A percentile compares a stretch with the other conserved stretches of the same genome.
These are phyloP conservation scores for Laterallus jamaicensis DNA, from an alignment of 2,113 vertebrate species.

Conservation along the genomic window DNA sequence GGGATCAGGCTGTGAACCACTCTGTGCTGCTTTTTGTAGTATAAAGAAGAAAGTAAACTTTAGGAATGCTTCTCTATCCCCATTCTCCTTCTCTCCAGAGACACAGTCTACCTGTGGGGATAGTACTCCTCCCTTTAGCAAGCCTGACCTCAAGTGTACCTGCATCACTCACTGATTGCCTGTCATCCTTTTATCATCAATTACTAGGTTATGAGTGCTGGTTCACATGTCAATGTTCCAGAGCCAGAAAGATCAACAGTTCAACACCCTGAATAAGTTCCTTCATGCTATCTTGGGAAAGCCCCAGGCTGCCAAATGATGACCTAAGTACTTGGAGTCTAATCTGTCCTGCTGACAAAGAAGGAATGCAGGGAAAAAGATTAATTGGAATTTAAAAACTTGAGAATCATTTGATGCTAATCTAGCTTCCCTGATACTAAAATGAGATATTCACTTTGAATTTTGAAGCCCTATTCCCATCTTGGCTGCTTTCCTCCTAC, in stretches of 20 bases:
- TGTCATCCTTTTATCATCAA: accelerated
- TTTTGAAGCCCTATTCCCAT: not conserved
- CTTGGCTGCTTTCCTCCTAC: not conserved
- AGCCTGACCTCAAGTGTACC: not conserved
- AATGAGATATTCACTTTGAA: not conserved
- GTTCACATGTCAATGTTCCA: not conserved
- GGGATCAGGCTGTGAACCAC: not conserved
- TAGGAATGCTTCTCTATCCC: not conserved
- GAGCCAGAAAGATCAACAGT: not conserved
- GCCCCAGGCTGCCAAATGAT: not conserved
- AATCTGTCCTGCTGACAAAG: not conserved
- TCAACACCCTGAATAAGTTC: accelerated
- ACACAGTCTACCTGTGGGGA: not conserved
- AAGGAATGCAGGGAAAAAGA: not conserved
- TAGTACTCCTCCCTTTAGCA: not conserved
- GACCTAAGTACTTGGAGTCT: not conserved
- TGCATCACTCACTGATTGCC: not conserved
- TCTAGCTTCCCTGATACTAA: not conserved
- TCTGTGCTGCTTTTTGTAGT: not conserved
- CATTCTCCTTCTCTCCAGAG: not conserved
- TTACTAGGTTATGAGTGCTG: accelerated
- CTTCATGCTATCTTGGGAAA: not conserved
- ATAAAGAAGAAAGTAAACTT: not conserved
- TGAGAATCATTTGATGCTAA: not conserved
- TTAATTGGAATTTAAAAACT: not conserved